These are phyloP conservation scores for Euzophera pinguis DNA, from an alignment of 2,888 invertebrate genomes.

Conservation along the genomic window DNA sequence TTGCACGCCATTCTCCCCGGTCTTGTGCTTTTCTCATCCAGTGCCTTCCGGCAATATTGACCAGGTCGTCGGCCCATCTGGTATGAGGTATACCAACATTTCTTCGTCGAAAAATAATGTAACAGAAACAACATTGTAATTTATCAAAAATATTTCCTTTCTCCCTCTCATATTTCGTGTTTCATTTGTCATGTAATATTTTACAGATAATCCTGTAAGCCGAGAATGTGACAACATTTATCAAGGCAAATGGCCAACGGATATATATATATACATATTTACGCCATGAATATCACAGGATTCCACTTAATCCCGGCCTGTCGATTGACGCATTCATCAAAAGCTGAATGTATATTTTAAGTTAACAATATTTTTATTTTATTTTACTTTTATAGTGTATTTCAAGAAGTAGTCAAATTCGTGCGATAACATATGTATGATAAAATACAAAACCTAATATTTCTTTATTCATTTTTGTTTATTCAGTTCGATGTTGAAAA, in stretches of 20 bases:
- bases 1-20: too few relatives aligned
- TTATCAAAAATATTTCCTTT: background rate
- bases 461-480: too few relatives aligned
- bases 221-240: background rate
- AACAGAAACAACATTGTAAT: too few relatives aligned
- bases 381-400: too few relatives aligned
- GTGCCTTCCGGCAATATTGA: too few relatives aligned
- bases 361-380: background rate
- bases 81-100: too few relatives aligned
- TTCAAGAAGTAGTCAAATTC: background rate
- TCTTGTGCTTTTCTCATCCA: too few relatives aligned
- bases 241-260: background rate
- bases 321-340: background rate
- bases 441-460: too few relatives aligned
- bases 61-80: too few relatives aligned
- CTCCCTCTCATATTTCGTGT: background rate
- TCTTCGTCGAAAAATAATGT: too few relatives aligned
- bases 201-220: conserved; percentile 1
- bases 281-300: background rate
- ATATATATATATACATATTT: background rate
- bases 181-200: background rate
- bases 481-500: too few relatives aligned
- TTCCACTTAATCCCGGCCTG: background rate
- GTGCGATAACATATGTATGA: too few relatives aligned
- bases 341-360: background rate